Conservation (phyloP, 2,797 vertebrate genomes). For the Bradypus variegatus region DNA sequence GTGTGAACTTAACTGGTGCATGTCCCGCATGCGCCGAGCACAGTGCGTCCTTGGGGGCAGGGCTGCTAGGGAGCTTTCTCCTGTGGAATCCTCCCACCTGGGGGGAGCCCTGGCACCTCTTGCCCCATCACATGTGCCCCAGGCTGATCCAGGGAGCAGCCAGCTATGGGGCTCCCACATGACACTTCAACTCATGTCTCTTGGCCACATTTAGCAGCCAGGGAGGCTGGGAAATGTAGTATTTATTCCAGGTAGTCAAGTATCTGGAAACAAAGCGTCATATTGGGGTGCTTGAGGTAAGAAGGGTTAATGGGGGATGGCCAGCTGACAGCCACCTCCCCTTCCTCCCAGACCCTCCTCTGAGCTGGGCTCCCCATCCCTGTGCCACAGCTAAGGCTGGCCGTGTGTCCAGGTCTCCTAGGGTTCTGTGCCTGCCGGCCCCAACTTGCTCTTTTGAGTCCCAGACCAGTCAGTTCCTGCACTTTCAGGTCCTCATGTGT, state of each 20-base stretch:
- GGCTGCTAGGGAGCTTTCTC: too few relatives aligned
- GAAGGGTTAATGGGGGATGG: neutral
- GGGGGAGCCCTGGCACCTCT: too few relatives aligned
- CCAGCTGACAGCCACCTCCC: neutral
- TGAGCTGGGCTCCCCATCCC: neutral
- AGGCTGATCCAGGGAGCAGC: neutral
- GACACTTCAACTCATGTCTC: neutral
- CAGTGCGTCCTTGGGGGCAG: neutral
- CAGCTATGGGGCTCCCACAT: neutral
- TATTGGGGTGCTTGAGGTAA: neutral
- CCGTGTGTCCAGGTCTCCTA: rapidly evolving
- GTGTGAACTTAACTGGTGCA: neutral
- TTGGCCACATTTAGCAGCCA: neutral
- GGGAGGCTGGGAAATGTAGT: neutral
- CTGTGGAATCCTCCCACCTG: neutral
- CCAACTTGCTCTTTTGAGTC: neutral
- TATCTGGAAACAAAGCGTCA: too few relatives aligned
- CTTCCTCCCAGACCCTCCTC: too few relatives aligned
- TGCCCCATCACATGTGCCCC: neutral
- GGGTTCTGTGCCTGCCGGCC: too few relatives aligned
- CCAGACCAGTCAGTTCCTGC: neutral
- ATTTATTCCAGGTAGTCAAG: neutral
- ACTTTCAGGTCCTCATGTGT: neutral
- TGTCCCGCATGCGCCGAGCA: neutral
- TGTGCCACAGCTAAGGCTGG: rapidly evolving